Evolutionary conservation across 2,888 invertebrate species (phyloP).

Genomic region (Acanthosepion pharaonis): DNA sequence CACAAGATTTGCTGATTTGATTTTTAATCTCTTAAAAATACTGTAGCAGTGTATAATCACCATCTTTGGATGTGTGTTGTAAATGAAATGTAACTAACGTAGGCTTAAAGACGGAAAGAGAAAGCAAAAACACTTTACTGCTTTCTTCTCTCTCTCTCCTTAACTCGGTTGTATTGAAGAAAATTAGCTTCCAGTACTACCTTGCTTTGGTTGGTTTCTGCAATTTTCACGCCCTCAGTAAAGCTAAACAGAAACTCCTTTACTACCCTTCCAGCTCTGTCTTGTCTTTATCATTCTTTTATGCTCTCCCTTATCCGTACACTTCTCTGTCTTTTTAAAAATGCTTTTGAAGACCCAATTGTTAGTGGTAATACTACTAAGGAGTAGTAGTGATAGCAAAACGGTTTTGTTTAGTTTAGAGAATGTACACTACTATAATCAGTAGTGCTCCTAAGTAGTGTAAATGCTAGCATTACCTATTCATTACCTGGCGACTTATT

Average conservation of each 20-base stretch:
- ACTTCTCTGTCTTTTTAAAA: not conserved
- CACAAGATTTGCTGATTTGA: not conserved
- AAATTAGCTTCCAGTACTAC: not conserved
- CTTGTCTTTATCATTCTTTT: not conserved
- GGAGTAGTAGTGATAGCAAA: not conserved
- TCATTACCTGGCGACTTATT: not conserved
- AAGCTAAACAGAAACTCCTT: not conserved
- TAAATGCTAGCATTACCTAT: slow-evolving; percentile 8
- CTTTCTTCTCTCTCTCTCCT: no score
- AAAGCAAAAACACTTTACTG: no score
- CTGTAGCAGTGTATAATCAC: not conserved
- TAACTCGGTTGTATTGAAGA: not conserved
- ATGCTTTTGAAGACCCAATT: not conserved
- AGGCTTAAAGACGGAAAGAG: not conserved
- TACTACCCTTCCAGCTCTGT: not conserved
- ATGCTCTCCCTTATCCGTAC: not conserved
- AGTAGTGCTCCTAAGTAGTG: slow-evolving; percentile 18
- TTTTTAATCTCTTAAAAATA: not conserved
- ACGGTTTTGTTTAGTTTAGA: slow-evolving; percentile 22
- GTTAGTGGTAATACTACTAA: not conserved
- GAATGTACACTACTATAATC: slow-evolving; percentile 22
- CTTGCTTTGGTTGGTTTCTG: not conserved
- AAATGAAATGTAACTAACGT: not conserved
- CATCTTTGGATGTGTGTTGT: not conserved
- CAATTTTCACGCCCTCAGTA: not conserved